Percentiles rank a stretch among this genome's conserved stretches.
These are phyloP conservation scores for Pseudochirops cupreus DNA, from an alignment of 2,797 vertebrate species.

Conservation along the genomic window DNA sequence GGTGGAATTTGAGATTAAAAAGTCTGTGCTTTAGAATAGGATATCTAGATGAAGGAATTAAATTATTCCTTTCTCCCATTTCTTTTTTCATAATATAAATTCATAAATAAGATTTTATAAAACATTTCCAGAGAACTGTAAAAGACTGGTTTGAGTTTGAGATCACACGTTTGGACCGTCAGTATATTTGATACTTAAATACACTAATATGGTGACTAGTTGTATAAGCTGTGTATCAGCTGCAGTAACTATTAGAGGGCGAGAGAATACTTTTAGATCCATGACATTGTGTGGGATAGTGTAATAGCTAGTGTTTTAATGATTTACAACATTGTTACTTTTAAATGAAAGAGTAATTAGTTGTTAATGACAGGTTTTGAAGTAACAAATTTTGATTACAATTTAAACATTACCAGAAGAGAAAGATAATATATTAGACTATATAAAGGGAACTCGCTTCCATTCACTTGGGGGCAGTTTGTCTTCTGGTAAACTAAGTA, in stretches of 20 bases:
- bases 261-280: not conserved
- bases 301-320: not conserved
- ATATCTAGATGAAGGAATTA: not conserved
- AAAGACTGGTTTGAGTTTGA: not conserved
- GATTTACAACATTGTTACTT: not conserved
- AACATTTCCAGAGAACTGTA: conserved; percentile 22
- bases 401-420: not conserved
- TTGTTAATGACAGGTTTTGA: conserved; percentile 37
- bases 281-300: not conserved
- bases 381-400: not conserved
- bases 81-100: not conserved
- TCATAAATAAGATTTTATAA: not conserved
- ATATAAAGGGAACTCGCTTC: not conserved
- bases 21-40: not conserved
- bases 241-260: not conserved
- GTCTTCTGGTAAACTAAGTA: not conserved
- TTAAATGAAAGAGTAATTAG: conserved; percentile 41
- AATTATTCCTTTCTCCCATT: not conserved
- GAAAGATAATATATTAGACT: not conserved
- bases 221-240: not conserved
- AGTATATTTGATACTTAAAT: not conserved
- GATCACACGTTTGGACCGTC: not conserved
- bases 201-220: not conserved
- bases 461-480: not conserved
- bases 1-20: not conserved